A percentile compares a stretch with the other conserved stretches of the same genome.
These are phyloP conservation scores for Atherinosoma microstoma DNA, from an alignment of 2,797 vertebrate genomes.

Conservation along the genomic window DNA sequence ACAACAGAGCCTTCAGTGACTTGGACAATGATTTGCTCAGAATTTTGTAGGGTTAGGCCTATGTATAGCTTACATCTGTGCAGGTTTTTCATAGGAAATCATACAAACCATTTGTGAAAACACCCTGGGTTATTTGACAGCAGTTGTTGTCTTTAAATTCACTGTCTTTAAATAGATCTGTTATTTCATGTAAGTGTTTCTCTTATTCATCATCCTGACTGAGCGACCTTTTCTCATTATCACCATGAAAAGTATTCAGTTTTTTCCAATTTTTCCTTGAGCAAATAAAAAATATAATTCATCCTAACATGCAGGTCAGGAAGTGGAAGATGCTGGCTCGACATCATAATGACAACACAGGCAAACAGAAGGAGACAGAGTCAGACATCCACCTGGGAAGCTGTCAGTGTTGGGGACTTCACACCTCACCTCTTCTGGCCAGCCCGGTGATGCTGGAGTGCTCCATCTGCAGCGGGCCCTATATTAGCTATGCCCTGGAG, in stretches of 20 bases:
- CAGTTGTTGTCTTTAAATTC: background rate
- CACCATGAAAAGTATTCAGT: background rate
- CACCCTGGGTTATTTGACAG: background rate
- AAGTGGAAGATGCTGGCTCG: conserved; percentile 86
- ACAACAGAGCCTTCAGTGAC: too few species aligned
- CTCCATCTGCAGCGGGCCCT: conserved; percentile 84
- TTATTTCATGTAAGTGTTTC: background rate
- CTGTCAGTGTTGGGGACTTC: conserved; percentile 73
- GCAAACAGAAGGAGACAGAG: conserved; percentile 78
- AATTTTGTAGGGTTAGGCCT: too few species aligned
- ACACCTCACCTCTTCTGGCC: conserved; percentile 71
- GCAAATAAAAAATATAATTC: background rate
- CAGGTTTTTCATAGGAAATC: too few species aligned
- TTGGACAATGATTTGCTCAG: too few species aligned
- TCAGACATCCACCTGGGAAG: conserved; percentile 66
- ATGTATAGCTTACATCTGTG: too few species aligned
- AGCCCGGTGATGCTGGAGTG: conserved; percentile 85
- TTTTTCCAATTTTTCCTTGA: background rate
- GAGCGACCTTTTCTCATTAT: background rate
- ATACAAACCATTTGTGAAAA: too few species aligned
- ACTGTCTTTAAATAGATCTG: background rate
- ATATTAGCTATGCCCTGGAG: conserved; percentile 81
- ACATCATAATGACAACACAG: conserved; percentile 71
- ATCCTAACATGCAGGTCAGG: conserved; percentile 74
- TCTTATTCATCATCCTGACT: background rate